These are phyloP conservation scores for Acronicta alni DNA, from an alignment of 2,888 invertebrate genomes.

Conservation along the genomic window DNA sequence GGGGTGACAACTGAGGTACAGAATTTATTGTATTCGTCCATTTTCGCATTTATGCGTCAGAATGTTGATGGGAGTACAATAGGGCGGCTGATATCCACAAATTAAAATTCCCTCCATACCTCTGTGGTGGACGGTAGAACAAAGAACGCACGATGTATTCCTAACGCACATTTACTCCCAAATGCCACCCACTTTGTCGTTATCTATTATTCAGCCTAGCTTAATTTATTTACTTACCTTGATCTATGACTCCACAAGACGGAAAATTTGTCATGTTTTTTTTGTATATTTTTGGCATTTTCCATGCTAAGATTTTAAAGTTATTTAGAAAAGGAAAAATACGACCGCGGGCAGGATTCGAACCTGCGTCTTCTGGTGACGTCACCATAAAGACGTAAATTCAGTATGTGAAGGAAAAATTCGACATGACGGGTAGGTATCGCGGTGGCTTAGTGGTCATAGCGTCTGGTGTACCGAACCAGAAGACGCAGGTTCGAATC, in stretches of 20 bases:
- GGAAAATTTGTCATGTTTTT: conserved; percentile 9
- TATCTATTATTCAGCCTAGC: conserved; percentile 34
- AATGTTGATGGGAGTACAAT: conserved; percentile 53
- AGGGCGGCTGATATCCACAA: conserved; percentile 52
- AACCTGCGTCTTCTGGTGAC: too few species aligned
- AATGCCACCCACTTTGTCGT: conserved; percentile 43
- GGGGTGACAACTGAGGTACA: conserved; percentile 31
- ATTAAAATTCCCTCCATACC: conserved; percentile 61
- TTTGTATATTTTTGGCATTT: too few species aligned
- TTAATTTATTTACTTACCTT: conserved; percentile 31
- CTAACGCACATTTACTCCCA: conserved; percentile 48
- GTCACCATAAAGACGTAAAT: too few species aligned
- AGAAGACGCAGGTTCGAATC: too few species aligned
- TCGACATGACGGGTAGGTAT: too few species aligned
- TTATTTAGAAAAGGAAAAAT: too few species aligned
- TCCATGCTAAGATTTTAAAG: too few species aligned
- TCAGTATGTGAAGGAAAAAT: too few species aligned
- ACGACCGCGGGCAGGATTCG: too few species aligned
- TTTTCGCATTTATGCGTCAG: conserved; percentile 40
- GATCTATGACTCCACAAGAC: conserved; percentile 5
- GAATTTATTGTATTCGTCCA: conserved; percentile 29
- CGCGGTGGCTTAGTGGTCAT: too few species aligned
- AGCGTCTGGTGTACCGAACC: too few species aligned
- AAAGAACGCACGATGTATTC: conserved; percentile 58
- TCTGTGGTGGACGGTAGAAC: conserved; percentile 37